Conservation (phyloP, 92 coral and sea anemone genomes). For the Epizoanthus fatuus region DNA sequence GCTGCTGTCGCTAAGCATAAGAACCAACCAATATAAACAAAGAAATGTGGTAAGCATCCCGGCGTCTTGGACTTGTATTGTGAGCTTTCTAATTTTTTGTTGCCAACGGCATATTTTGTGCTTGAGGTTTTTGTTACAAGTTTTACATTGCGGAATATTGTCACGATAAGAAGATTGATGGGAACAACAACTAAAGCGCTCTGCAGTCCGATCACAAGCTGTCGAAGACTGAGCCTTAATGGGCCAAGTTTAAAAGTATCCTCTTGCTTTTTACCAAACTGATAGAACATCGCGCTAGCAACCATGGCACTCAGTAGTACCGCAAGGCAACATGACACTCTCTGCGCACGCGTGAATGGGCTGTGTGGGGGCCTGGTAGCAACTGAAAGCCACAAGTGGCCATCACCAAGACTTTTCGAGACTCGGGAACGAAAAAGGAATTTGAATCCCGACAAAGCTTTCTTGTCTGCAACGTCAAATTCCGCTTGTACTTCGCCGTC, state of each 20-base stretch:
- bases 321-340: slow-evolving; percentile 91
- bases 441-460: slow-evolving; percentile 81
- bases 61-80: slow-evolving; percentile 28
- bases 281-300: slow-evolving; percentile 97
- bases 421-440: slow-evolving; percentile 84
- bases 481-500: slow-evolving; percentile 85
- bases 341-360: slow-evolving; percentile 94
- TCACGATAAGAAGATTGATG: slow-evolving; percentile 79
- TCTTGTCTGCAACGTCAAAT: slow-evolving; percentile 76
- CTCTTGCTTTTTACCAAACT: slow-evolving; percentile 82
- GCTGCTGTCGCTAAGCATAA: slow-evolving; percentile 69
- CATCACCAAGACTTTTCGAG: slow-evolving; percentile 84
- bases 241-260: slow-evolving; percentile 84
- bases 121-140: neutral
- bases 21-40: slow-evolving; percentile 79
- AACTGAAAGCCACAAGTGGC: slow-evolving; percentile 95
- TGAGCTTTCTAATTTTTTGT: slow-evolving; percentile 3
- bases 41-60: slow-evolving; percentile 85
- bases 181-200: slow-evolving; percentile 94
- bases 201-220: slow-evolving; percentile 84
- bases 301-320: slow-evolving; percentile 92
- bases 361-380: slow-evolving; percentile 95
- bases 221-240: slow-evolving; percentile 83
- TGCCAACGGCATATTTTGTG: neutral
- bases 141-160: slow-evolving; percentile 87